Evolutionary conservation across 2,113 vertebrate species (phyloP), one percentile per base, ranked within the genome.

Genomic region (Phoxinus phoxinus): DNA sequence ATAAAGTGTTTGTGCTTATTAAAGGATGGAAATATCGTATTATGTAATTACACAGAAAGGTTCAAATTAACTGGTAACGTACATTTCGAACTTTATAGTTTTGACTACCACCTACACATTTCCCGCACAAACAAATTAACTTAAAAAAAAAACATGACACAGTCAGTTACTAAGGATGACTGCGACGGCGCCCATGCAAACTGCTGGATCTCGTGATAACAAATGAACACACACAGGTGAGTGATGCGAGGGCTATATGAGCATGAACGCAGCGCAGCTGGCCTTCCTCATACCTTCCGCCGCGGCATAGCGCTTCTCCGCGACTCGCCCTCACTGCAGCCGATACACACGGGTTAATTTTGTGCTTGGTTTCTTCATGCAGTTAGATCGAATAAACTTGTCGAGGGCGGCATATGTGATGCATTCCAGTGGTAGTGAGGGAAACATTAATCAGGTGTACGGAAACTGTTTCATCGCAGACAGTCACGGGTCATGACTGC

Each of bases 221-320:
- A n/a, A 21, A 73, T 7, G 69, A 72, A 4, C 71, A 5, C 69
- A 44, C 71, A 37, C 37, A 25, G 12, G 59, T 69, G 25, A 9
- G 79, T 27, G 79, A 63, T 44, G 58, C 53, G 53, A 56, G 53
- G 2, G 53, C 56, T 41, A 30, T n/a, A n/a, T 58, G 35, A 35
- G 56, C 53, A 30, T 67, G n/a, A 21, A 4, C 25, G 44, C 44
- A 9, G 11, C 37, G 41, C 27, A 5, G 10, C 19, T 88, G 75
- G 83, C 81, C 75, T 86, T 77, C 35, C 41, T 79, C 80, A 48
- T 63, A 88, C 87, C 87, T 88, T 88, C 48, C 84, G 65, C 53
- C 87, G 81, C 37, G 87, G 87, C 87, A 88, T 88, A n/a, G 59
- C 77, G 44, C 23, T 80, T 72, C 82, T 67, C 76, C 23, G 8